Evolutionary conservation across 2,113 vertebrate genomes (phyloP).

Genomic region (Pipra filicauda): DNA sequence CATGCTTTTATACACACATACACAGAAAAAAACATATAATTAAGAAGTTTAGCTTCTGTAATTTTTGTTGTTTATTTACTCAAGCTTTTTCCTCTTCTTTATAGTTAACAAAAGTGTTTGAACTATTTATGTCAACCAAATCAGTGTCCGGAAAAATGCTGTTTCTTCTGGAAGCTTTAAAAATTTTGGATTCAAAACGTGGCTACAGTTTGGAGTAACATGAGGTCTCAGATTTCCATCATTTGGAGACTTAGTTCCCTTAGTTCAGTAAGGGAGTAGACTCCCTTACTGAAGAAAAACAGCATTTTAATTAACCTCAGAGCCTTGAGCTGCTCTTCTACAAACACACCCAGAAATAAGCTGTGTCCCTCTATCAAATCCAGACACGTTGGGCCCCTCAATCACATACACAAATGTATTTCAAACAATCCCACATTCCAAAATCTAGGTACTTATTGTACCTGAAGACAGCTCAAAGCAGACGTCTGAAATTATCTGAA

Average conservation of each 20-base stretch:
- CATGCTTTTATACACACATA: neutral
- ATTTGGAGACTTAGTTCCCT: neutral
- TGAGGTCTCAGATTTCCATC: neutral
- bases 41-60: neutral
- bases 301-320: neutral
- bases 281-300: neutral
- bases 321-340: neutral
- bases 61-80: neutral
- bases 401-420: neutral
- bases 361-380: neutral
- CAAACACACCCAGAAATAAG: neutral
- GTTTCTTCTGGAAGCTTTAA: neutral
- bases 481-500: neutral
- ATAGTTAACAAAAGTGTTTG: neutral
- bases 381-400: neutral
- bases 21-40: accelerated
- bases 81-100: neutral
- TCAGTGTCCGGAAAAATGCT: neutral
- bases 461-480: neutral
- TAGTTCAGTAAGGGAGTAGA: no score
- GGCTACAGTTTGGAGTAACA: neutral
- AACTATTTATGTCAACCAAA: neutral
- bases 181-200: neutral
- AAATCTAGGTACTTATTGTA: neutral
- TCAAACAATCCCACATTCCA: neutral